These are phyloP conservation scores for Loripinus fragilis DNA, from an alignment of 2,888 invertebrate genomes.

Conservation along the genomic window DNA sequence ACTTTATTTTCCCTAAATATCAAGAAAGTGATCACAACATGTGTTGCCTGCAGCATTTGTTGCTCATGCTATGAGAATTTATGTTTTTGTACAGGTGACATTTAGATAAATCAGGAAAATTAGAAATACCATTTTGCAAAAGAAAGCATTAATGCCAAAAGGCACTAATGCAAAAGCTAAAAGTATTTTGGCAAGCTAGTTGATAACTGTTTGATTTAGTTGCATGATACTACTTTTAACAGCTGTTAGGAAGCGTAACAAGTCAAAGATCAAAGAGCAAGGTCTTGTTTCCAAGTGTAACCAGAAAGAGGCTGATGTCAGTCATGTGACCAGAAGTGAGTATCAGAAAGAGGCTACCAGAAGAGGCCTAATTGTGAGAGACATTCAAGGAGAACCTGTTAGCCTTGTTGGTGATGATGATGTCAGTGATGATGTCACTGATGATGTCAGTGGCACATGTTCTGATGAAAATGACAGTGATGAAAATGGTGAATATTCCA, in stretches of 20 bases:
- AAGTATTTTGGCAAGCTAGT: neutral
- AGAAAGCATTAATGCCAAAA: too few relatives aligned
- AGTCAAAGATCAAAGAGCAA: constrained; percentile 5
- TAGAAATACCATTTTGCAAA: too few relatives aligned
- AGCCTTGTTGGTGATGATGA: constrained; percentile 9
- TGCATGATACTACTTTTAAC: constrained; percentile 15
- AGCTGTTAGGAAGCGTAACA: constrained; percentile 8
- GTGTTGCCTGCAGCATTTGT: too few relatives aligned
- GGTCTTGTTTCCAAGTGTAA: neutral
- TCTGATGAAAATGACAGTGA: constrained; percentile 13
- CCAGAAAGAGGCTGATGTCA: constrained; percentile 4
- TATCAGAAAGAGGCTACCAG: neutral
- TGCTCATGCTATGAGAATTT: too few relatives aligned
- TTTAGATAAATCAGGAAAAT: too few relatives aligned
- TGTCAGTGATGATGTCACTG: neutral
- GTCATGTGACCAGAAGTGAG: neutral
- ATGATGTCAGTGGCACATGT: neutral
- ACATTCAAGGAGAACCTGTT: constrained; percentile 22
- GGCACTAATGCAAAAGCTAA: too few relatives aligned
- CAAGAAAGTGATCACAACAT: too few relatives aligned
- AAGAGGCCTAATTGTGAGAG: constrained; percentile 6
- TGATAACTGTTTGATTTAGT: neutral
- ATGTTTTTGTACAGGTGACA: too few relatives aligned
- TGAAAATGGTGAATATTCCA: neutral
- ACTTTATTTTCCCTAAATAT: too few relatives aligned